phyloP scores from a whole-genome alignment of 2,888 invertebrate genomes.

The Chymomyza caudatula region DNA sequence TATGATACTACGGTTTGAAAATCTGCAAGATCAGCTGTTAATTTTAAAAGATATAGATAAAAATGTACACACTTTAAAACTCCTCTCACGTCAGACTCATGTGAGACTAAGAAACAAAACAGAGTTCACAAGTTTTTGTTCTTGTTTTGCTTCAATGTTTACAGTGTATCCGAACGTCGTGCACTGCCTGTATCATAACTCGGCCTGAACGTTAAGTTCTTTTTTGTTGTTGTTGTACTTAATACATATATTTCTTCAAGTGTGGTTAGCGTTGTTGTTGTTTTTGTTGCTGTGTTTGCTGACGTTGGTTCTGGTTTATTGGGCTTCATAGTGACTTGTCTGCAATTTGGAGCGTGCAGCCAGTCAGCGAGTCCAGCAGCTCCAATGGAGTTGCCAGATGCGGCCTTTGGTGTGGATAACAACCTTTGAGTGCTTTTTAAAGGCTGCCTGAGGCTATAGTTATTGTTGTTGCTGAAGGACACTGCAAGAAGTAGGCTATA shows the following conservation, averaged over 20 bases:
- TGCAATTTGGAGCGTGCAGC: constrained; percentile 41
- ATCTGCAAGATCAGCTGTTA: too few relatives aligned
- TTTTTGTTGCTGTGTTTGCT: too few relatives aligned
- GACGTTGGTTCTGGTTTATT: background rate
- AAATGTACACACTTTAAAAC: too few relatives aligned
- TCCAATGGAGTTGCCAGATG: constrained; percentile 4
- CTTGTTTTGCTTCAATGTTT: too few relatives aligned
- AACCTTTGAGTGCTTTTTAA: constrained; percentile 34
- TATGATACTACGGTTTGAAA: too few relatives aligned
- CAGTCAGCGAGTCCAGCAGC: background rate
- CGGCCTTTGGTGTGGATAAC: constrained; percentile 40
- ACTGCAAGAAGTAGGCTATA: constrained; percentile 33
- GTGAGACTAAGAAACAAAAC: too few relatives aligned
- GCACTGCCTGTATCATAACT: too few relatives aligned
- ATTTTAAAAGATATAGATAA: too few relatives aligned
- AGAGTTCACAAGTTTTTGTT: too few relatives aligned
- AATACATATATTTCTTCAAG: constrained; percentile 27
- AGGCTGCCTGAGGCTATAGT: constrained; percentile 17
- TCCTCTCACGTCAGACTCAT: too few relatives aligned
- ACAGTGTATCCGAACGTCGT: too few relatives aligned
- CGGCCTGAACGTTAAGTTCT: constrained; percentile 1
- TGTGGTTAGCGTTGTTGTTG: too few relatives aligned
- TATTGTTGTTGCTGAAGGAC: constrained; percentile 11
- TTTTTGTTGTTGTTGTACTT: constrained; percentile 10
- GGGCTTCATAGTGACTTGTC: constrained; percentile 8